These are phyloP conservation scores for Coelopa frigida DNA, from an alignment of 1,140 invertebrate species.

Conservation along the genomic window DNA sequence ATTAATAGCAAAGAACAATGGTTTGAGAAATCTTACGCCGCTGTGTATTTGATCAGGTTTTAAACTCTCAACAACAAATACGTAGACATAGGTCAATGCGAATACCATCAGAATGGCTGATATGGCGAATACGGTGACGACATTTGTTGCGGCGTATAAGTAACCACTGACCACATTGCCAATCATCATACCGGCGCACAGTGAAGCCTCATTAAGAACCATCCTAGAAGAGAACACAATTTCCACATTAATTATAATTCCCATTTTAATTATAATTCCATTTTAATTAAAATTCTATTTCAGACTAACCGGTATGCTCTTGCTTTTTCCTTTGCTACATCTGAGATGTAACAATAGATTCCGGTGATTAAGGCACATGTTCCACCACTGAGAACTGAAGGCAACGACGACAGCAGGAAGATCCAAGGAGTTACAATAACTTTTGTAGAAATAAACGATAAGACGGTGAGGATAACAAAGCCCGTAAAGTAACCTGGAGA, in stretches of 20 bases:
- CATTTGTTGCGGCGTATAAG: slow-evolving; percentile 29
- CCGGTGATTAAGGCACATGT: slow-evolving; percentile 52
- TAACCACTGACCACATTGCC: slow-evolving; percentile 52
- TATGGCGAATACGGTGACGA: slow-evolving; percentile 22
- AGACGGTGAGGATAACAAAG: slow-evolving; percentile 22
- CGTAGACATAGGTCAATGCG: slow-evolving; percentile 30
- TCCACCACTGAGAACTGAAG: slow-evolving; percentile 54
- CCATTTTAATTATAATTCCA: not conserved
- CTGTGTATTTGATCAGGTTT: slow-evolving; percentile 23
- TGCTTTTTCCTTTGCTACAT: slow-evolving; percentile 50
- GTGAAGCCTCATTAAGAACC: slow-evolving; percentile 52
- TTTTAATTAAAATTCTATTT: too few relatives aligned
- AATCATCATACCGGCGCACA: slow-evolving; percentile 52
- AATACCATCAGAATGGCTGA: slow-evolving; percentile 24
- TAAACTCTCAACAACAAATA: slow-evolving; percentile 38
- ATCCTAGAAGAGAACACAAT: slow-evolving; percentile 45
- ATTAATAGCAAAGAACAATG: not conserved
- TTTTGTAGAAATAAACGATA: slow-evolving; percentile 26
- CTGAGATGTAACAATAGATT: slow-evolving; percentile 56
- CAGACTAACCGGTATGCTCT: slow-evolving; percentile 47
- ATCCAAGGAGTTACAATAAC: slow-evolving; percentile 50
- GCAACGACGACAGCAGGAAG: slow-evolving; percentile 53
- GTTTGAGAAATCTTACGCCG: slow-evolving; percentile 20
- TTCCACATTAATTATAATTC: not conserved
- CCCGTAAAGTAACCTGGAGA: slow-evolving; percentile 27